Conservation (phyloP, 1,140 invertebrate species). For the Grapholita molesta region DNA sequence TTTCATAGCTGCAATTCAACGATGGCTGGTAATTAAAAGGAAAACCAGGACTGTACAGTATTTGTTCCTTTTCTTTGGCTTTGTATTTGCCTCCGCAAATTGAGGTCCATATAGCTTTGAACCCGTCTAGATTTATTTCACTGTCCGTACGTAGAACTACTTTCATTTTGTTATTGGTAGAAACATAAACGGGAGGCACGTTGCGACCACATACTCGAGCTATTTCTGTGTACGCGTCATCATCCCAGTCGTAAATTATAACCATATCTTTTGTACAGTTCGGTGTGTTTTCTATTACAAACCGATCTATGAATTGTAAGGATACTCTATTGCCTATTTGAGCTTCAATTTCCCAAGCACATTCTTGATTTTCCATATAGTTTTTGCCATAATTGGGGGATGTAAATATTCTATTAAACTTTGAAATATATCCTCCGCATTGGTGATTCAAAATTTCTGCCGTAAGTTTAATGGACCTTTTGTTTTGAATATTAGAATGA, state of each 20-base stretch:
- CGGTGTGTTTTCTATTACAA: constrained; percentile 84
- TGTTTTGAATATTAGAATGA: constrained; percentile 69
- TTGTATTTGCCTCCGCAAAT: constrained; percentile 86
- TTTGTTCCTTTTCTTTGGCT: constrained; percentile 74
- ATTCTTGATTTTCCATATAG: constrained; percentile 88
- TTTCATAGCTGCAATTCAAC: constrained; percentile 84
- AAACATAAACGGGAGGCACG: constrained; percentile 80
- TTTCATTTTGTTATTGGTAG: constrained; percentile 82
- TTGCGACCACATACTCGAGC: constrained; percentile 85
- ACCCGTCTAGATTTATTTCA: constrained; percentile 84
- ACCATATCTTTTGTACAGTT: constrained; percentile 89
- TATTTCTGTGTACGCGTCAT: constrained; percentile 76
- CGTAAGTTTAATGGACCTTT: constrained; percentile 44
- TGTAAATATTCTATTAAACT: constrained; percentile 63
- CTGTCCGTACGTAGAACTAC: constrained; percentile 85
- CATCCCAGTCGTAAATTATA: constrained; percentile 64
- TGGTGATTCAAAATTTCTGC: constrained; percentile 33
- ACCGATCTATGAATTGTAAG: constrained; percentile 84
- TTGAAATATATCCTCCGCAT: constrained; percentile 81
- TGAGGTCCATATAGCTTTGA: constrained; percentile 80
- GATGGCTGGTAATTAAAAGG: constrained; percentile 80
- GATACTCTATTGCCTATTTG: constrained; percentile 84
- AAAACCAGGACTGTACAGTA: constrained; percentile 86
- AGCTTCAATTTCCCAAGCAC: constrained; percentile 85
- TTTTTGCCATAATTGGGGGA: constrained; percentile 79